phyloP scores from a whole-genome alignment of 2,113 vertebrate genomes.

The Mus pahari region DNA sequence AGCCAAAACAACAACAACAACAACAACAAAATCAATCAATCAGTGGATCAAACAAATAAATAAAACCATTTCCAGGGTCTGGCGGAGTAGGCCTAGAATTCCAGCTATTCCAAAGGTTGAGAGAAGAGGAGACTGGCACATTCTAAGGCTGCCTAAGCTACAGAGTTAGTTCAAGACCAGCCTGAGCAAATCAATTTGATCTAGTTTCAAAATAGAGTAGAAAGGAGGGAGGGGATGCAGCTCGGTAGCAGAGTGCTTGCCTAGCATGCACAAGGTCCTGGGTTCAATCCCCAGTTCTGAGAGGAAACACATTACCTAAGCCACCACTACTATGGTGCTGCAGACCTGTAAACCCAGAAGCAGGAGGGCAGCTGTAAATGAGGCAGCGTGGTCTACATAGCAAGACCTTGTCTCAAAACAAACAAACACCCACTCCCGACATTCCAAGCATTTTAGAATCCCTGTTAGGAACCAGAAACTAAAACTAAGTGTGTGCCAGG shows the following conservation, averaged over 20 bases:
- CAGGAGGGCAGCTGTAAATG: background rate
- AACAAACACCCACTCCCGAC: constrained; percentile 24
- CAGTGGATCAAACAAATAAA: background rate
- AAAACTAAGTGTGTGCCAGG: background rate
- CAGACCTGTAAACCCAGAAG: background rate
- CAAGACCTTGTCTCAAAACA: background rate
- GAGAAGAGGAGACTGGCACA: background rate
- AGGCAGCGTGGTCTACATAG: background rate
- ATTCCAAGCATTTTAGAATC: constrained; percentile 40
- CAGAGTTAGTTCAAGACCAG: background rate
- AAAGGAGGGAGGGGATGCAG: background rate
- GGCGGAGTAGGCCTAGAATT: background rate
- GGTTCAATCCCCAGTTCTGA: background rate
- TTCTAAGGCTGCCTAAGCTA: background rate
- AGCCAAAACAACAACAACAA: background rate
- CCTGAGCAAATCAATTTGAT: no score
- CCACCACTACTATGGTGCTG: background rate
- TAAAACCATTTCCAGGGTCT: background rate
- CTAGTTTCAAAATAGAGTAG: background rate
- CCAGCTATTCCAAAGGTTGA: background rate
- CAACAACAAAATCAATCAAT: background rate
- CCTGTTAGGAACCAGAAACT: background rate
- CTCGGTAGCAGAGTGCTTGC: background rate
- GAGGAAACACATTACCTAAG: no score
- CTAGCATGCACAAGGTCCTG: background rate